Conservation (phyloP, 1,140 invertebrate genomes). For the Myzus persicae region DNA sequence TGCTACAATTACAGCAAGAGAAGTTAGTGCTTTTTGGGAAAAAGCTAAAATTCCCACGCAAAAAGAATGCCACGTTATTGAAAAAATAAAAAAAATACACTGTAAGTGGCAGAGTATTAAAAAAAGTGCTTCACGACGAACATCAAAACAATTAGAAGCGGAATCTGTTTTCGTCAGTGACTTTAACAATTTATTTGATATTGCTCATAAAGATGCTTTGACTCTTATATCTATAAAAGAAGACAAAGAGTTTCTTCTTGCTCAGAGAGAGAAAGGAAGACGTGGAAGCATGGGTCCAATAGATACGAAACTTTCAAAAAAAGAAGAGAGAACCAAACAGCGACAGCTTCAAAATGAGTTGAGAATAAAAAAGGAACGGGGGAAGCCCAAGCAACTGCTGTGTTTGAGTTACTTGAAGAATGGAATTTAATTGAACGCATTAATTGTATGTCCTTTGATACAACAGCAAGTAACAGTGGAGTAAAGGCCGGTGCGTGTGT, state of each 20-base stretch:
- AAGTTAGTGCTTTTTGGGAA: no score
- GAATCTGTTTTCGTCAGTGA: no score
- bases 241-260: slow-evolving; percentile 16
- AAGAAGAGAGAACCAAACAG: background rate
- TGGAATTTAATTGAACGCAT: background rate
- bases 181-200: no score
- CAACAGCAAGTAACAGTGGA: slow-evolving; percentile 63
- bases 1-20: no score
- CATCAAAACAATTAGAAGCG: no score
- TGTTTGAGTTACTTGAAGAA: slow-evolving; percentile 45
- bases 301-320: slow-evolving; percentile 8
- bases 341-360: slow-evolving; percentile 17
- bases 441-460: slow-evolving; percentile 63
- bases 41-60: no score
- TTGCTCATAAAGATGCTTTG: background rate
- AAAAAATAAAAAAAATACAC: no score
- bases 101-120: no score
- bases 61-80: no score
- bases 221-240: slow-evolving; percentile 9
- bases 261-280: background rate
- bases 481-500: slow-evolving; percentile 60
- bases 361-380: slow-evolving; percentile 17
- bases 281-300: background rate
- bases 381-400: slow-evolving; percentile 22
- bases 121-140: no score